These are phyloP conservation scores for Hippotragus niger DNA, from an alignment of 2,113 vertebrate genomes.

Conservation along the genomic window DNA sequence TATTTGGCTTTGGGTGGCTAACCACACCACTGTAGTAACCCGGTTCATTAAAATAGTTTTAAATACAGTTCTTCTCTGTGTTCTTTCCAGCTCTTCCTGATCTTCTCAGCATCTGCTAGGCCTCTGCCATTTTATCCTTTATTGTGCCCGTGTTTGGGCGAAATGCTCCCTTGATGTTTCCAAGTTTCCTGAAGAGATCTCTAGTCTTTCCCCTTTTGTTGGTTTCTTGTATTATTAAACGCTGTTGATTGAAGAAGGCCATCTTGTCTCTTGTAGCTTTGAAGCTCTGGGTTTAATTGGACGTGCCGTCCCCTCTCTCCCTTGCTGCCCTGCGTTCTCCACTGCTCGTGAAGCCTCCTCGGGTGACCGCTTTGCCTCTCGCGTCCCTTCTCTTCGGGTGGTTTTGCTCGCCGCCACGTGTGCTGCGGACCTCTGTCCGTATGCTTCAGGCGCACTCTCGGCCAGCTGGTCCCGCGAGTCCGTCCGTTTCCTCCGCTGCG, in stretches of 20 bases:
- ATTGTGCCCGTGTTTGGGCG: background rate
- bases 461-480: background rate
- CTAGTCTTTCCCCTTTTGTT: background rate
- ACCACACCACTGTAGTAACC: rapidly evolving
- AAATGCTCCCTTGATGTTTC: background rate
- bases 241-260: background rate
- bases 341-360: background rate
- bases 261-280: rapidly evolving
- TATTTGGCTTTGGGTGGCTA: background rate
- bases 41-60: rapidly evolving
- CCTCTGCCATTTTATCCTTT: rapidly evolving
- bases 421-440: background rate
- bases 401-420: background rate
- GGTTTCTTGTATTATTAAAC: background rate
- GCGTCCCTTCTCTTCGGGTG: background rate
- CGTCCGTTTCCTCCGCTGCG: rapidly evolving
- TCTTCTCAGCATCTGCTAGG: rapidly evolving
- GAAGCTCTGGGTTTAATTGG: background rate
- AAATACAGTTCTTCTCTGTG: rapidly evolving
- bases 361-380: background rate
- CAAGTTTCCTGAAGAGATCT: background rate
- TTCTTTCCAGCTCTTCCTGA: background rate
- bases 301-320: rapidly evolving
- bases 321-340: rapidly evolving
- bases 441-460: background rate